These are phyloP conservation scores for Chitala chitala DNA, from an alignment of 2,113 vertebrate species.

Conservation along the genomic window DNA sequence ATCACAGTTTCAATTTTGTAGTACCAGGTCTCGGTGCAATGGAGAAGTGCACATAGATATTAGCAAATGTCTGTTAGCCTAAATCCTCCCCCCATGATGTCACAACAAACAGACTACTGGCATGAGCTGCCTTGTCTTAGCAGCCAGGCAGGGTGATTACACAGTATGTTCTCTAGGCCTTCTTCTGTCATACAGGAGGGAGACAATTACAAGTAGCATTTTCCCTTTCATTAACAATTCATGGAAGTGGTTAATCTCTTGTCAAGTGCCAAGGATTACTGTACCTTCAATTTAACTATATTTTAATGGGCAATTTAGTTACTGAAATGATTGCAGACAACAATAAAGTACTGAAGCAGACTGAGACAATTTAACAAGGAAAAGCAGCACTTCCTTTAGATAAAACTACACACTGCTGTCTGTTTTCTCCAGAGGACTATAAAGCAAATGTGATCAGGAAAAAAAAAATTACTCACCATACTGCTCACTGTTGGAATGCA, in stretches of 20 bases:
- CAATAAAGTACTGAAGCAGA: background rate
- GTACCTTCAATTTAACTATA: background rate
- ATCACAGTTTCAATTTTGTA: too few relatives aligned
- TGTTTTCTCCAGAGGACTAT: background rate
- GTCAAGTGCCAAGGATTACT: background rate
- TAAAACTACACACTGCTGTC: background rate
- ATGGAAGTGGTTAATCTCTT: slow-evolving; percentile 12
- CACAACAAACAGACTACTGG: too few relatives aligned
- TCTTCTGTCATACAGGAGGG: background rate
- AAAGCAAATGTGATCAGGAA: background rate
- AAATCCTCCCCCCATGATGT: too few relatives aligned
- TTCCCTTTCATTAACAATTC: background rate
- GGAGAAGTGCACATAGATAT: too few relatives aligned
- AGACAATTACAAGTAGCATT: background rate
- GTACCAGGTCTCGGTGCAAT: too few relatives aligned
- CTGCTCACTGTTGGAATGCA: background rate
- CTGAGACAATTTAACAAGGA: background rate
- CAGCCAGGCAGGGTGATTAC: background rate
- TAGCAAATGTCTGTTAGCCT: too few relatives aligned
- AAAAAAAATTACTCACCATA: background rate
- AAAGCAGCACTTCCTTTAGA: slow-evolving; percentile 14
- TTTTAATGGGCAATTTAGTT: background rate
- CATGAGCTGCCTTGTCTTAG: background rate
- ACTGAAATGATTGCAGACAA: slow-evolving; percentile 4
- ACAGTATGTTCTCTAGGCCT: background rate